phyloP scores from a whole-genome alignment of 2,797 vertebrate species.

The Danio choprae region DNA sequence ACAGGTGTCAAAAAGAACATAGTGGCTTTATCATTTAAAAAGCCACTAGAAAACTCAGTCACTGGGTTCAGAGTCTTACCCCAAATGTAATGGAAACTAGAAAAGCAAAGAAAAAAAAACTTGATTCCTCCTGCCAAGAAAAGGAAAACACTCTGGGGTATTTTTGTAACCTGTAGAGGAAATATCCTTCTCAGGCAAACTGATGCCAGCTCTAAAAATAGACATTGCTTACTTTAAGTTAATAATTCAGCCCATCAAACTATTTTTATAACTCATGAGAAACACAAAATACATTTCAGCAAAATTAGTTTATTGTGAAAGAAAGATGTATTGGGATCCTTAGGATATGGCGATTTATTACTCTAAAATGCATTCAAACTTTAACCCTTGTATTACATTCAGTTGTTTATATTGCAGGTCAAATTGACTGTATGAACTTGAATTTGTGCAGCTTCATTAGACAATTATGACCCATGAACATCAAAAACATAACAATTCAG shows the following conservation, averaged over 20 bases:
- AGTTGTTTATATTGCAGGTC: too few species aligned
- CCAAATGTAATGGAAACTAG: neutral
- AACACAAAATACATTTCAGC: slow-evolving; percentile 21
- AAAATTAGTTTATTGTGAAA: slow-evolving; percentile 14
- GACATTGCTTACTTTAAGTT: slow-evolving; percentile 18
- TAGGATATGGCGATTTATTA: neutral
- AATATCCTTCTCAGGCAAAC: neutral
- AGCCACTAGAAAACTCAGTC: neutral
- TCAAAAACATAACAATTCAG: too few species aligned
- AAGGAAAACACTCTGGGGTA: slow-evolving; percentile 7
- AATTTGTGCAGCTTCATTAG: too few species aligned
- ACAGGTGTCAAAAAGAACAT: slow-evolving; percentile 16
- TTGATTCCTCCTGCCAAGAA: neutral
- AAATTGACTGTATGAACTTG: too few species aligned
- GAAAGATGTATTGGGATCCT: neutral
- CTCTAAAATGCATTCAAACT: neutral
- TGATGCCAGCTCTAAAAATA: slow-evolving; percentile 3
- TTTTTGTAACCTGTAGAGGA: slow-evolving; percentile 1
- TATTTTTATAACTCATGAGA: slow-evolving; percentile 16
- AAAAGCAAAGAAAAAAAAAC: neutral
- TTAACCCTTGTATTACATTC: too few species aligned
- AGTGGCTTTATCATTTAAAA: neutral
- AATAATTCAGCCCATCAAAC: slow-evolving; percentile 38
- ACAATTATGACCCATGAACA: too few species aligned
- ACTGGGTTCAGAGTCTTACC: neutral